phyloP scores from a whole-genome alignment of 2,888 invertebrate genomes.

The Hartigia nigra region DNA sequence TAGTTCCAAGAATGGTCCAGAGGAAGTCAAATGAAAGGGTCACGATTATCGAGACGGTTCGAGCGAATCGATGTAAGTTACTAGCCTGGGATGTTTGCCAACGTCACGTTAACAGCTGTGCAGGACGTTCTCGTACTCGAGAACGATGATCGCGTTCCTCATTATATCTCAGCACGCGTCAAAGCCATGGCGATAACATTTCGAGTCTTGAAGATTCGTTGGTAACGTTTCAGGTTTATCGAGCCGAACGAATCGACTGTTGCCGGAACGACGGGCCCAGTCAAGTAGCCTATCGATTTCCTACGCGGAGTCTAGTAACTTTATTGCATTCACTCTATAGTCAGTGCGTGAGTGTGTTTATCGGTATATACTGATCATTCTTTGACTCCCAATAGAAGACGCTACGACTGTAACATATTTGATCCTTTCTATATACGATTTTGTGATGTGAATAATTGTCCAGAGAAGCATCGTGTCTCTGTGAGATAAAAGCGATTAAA shows the following conservation, averaged over 20 bases:
- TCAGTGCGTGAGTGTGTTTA: neutral
- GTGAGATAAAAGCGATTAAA: neutral
- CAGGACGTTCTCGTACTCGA: neutral
- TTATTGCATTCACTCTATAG: neutral
- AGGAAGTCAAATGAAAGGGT: slow-evolving; percentile 1
- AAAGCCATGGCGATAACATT: neutral
- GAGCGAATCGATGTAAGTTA: slow-evolving; percentile 8
- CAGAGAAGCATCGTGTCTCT: neutral
- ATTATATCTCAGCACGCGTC: neutral
- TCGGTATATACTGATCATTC: neutral
- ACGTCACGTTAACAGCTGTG: neutral
- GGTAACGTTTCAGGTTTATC: slow-evolving; percentile 10
- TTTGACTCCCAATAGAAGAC: neutral
- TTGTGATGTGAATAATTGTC: neutral
- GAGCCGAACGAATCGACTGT: slow-evolving; percentile 15
- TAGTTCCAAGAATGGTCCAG: neutral
- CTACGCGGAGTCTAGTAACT: slow-evolving; percentile 8
- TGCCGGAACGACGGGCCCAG: slow-evolving; percentile 11
- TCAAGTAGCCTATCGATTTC: slow-evolving; percentile 14
- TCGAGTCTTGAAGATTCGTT: neutral
- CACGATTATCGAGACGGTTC: slow-evolving; percentile 9
- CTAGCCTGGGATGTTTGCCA: neutral
- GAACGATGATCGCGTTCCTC: neutral
- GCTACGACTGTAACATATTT: neutral
- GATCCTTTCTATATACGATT: neutral